A percentile compares a stretch with the other conserved stretches of the same genome.
Evolutionary conservation across 2,797 vertebrate species (phyloP).

Genomic region (Muraenolepis orangiensis): DNA sequence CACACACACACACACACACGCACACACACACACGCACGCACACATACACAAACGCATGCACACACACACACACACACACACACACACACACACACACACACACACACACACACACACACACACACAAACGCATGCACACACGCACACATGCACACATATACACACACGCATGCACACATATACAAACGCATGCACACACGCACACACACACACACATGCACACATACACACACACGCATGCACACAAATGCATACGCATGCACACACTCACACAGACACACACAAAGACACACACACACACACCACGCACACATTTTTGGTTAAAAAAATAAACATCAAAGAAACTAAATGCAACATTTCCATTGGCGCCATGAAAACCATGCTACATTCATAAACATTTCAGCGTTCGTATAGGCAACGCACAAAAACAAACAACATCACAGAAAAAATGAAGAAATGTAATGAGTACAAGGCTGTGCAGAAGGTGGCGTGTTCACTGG

Average conservation of each 20-base stretch:
- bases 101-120: no score
- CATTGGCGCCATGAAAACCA: no score
- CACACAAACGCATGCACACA: constrained; percentile 60
- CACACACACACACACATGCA: background rate
- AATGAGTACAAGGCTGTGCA: no score
- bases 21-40: background rate
- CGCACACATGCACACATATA: background rate
- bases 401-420: no score
- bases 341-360: no score
- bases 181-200: background rate
- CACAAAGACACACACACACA: no score
- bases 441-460: no score
- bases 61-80: background rate
- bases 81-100: background rate
- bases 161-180: background rate
- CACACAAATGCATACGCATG: background rate
- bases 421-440: no score
- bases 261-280: background rate
- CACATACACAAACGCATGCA: background rate
- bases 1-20: background rate
- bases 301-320: no score
- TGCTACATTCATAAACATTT: no score
- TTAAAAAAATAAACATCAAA: no score
- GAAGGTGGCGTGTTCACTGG: no score
- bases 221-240: background rate